Evolutionary conservation across 1,140 invertebrate genomes (phyloP), one percentile per base, ranked within the genome.

Genomic region (Scylla paramamosain): DNA sequence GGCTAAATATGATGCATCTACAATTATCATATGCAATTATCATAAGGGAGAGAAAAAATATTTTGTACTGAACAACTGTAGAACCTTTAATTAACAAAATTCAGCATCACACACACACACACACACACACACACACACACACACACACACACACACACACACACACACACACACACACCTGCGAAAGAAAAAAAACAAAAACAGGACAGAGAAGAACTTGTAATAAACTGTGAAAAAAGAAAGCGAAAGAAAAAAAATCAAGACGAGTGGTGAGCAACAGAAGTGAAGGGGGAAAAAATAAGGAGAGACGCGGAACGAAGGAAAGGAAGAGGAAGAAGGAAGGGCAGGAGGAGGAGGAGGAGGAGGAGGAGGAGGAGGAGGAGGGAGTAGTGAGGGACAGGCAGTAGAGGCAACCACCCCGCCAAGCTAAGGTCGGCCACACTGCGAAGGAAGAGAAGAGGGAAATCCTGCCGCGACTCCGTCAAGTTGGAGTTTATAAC

Each of bases 401-500:
- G 46, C 0, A 77, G 28, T 52, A 67, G 59, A 59, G 90, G 28
- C 67, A 20, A 77, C 67, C 25, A n/a, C 20, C 67, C 67, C 6
- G 67, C 67, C 67, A 77, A 7, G 20, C n/a, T 77, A 46, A 93
- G 92, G 32, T 39, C 31, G 82, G n/a, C 93, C 45, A 88, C 46
- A 29, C 25, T 29, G 25, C 83, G 32, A 16, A 94, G 29, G 86
- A 88, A 88, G 86, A 52, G 59, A 94, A 46, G 46, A 59, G 86
- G 86, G 93, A 93, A 88, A 93, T 86, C 83, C 32, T 29, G n/a
- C 84, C 32, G 31, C 83, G 45, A n/a, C 82, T 84, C 82, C 20
- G 29, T 14, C 83, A 31, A 92, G 82, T 95, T 95, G 91, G 94
- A 95, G 88, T 95, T 95, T 95, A 95, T 95, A 95, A 95, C 94